Percentiles rank a stretch among this genome's conserved stretches.
Conservation (phyloP, 2,797 vertebrate species). For the Pangasius krempfi region DNA sequence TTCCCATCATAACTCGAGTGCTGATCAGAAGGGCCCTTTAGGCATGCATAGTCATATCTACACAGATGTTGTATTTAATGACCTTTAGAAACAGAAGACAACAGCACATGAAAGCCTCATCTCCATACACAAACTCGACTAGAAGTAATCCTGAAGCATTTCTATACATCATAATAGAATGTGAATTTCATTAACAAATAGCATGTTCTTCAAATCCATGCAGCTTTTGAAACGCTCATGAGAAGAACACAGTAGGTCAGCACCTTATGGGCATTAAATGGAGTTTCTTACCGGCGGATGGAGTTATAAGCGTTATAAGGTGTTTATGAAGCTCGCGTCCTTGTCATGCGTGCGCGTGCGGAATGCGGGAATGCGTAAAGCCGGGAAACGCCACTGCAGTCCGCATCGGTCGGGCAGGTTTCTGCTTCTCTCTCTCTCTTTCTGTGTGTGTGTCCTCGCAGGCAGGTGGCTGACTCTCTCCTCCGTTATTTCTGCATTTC, state of each 20-base stretch:
- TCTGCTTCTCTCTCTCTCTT: not conserved
- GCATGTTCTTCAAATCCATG: not conserved
- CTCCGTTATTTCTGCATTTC: slow-evolving; percentile 10
- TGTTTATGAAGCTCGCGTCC: slow-evolving; percentile 25
- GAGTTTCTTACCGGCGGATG: slow-evolving; percentile 40
- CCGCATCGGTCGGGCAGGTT: slow-evolving; percentile 38
- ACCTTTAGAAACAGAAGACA: slow-evolving; percentile 16
- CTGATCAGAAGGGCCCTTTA: not conserved
- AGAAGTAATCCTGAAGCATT: not conserved
- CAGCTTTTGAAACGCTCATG: not conserved
- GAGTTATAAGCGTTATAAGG: slow-evolving; percentile 31
- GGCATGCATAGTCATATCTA: not conserved
- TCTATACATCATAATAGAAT: not conserved
- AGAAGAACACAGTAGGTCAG: not conserved
- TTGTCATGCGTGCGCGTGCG: slow-evolving; percentile 13
- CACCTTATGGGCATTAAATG: not conserved
- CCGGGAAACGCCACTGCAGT: slow-evolving; percentile 52
- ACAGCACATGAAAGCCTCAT: not conserved
- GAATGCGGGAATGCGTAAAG: slow-evolving; percentile 45
- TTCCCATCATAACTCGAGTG: not conserved
- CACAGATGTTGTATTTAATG: slow-evolving; percentile 5
- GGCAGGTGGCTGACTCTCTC: slow-evolving; percentile 18
- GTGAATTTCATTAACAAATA: not conserved
- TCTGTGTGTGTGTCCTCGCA: not conserved
- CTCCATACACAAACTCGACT: not conserved